phyloP scores from a whole-genome alignment of 2,888 invertebrate species.

The Flexamia atlantica region DNA sequence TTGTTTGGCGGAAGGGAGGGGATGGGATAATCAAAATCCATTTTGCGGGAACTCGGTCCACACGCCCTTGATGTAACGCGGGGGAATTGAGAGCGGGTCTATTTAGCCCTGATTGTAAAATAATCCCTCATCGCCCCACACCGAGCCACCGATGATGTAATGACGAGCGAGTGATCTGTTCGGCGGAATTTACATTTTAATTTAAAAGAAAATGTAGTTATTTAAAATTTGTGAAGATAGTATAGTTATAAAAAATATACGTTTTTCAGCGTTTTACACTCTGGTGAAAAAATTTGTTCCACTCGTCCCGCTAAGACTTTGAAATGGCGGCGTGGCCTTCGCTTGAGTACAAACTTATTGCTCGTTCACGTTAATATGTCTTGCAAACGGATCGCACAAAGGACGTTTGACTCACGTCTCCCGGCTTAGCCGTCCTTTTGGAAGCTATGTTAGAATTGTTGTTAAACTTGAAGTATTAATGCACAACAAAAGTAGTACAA shows the following conservation, averaged over 20 bases:
- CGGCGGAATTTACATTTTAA: background rate
- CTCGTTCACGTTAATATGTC: background rate
- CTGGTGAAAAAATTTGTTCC: background rate
- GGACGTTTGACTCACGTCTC: background rate
- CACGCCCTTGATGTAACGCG: conserved; percentile 4
- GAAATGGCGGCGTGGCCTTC: conserved; percentile 3
- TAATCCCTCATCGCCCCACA: background rate
- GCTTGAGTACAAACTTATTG: conserved; percentile 17
- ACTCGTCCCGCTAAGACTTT: background rate
- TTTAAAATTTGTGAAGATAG: too few species aligned
- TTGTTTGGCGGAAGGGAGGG: background rate
- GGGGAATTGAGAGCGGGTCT: background rate
- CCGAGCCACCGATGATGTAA: background rate
- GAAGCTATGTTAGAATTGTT: too few species aligned
- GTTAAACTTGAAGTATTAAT: too few species aligned
- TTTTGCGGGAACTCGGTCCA: conserved; percentile 29
- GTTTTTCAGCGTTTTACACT: too few species aligned
- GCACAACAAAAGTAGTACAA: too few species aligned
- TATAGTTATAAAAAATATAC: too few species aligned
- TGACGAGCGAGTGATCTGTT: background rate
- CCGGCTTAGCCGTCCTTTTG: too few species aligned
- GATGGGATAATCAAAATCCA: conserved; percentile 36
- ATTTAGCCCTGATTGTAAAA: conserved; percentile 15
- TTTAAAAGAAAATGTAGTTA: background rate
- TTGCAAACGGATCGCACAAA: conserved; percentile 17